Base-by-base conservation (phyloP, 2,888 invertebrate species). In the Ferdinandea cuprea region DNA sequence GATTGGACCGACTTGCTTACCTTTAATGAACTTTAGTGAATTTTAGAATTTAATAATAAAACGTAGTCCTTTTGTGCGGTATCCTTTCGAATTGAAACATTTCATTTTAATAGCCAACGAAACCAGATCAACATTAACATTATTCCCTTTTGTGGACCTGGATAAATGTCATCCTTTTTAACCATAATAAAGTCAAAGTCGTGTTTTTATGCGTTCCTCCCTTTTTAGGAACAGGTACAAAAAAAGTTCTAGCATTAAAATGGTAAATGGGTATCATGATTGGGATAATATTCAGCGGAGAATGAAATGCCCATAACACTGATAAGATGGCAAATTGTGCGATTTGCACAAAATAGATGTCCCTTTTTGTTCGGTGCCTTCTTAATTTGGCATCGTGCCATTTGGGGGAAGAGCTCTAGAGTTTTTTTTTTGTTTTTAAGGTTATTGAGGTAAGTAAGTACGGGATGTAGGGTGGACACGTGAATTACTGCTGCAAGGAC, bases 291-390 rank as follows among this genome's bases (percentile, higher is more conserved):
- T 37, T 69, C 32, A 21, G 32, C 44, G 30, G 32, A 52, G 58
- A 42, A 58, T 40, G 44, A 65, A 71, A 71, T 58, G 17, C 25
- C 37, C 30, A 44, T 6, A 46, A 37, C 50, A 58, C 40, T 37
- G 63, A 81, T 81, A 81, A 65, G 65, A 30, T 54, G 35, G 37
- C 69, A 44, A 71, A 65, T 81, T 74, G 40, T 65, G 9, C 32
- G 72, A 63, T 63, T 54, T 63, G 35, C 25, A 50, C 30, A n/a
- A 42, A 68, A 73, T 73, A 58, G 44, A 48, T 61, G n/a, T n/a
- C n/a, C n/a, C n/a, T 68, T 69, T 68, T 61, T 52, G 11, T 59
- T n/a, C n/a, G n/a, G n/a, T n/a, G n/a, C n/a, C 28, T 42, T 15
- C 50, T 28, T 30, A 8, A 37, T 6, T 40, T 61, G 54, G 46